Evolutionary conservation across 2,888 invertebrate species (phyloP).

Genomic region (Dryocosmus kuriphilus): DNA sequence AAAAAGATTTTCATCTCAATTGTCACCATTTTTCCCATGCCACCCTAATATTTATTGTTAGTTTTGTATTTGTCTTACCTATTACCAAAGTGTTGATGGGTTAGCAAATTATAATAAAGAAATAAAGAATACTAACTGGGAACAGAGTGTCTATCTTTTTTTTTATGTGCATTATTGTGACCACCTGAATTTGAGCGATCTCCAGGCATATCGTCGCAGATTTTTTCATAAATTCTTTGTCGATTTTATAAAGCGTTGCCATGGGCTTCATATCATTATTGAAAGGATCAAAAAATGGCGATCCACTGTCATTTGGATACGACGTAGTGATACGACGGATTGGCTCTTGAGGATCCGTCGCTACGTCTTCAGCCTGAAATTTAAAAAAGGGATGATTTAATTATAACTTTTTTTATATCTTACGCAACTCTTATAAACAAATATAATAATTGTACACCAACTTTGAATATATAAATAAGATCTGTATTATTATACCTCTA

Average conservation of each 20-base stretch:
- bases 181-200: constrained; percentile 75
- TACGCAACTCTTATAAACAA: neutral
- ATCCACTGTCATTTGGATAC: constrained; percentile 93
- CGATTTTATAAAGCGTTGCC: constrained; percentile 87
- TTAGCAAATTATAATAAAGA: constrained; percentile 50
- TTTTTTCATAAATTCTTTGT: constrained; percentile 85
- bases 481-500: too few species aligned
- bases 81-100: neutral
- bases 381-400: neutral
- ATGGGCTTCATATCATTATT: constrained; percentile 88
- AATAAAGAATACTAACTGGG: constrained; percentile 80
- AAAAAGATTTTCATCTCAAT: too few species aligned
- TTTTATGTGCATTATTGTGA: constrained; percentile 79
- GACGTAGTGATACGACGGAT: constrained; percentile 94
- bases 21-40: too few species aligned
- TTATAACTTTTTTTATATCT: neutral
- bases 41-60: too few species aligned
- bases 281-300: constrained; percentile 93
- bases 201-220: constrained; percentile 84
- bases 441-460: too few species aligned
- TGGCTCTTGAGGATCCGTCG: constrained; percentile 88
- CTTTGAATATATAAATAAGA: too few species aligned
- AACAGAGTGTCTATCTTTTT: constrained; percentile 66
- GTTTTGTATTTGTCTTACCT: neutral
- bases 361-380: constrained; percentile 86